Evolutionary conservation across 1,140 invertebrate species (phyloP).

Genomic region (Drosophila ficusphila): DNA sequence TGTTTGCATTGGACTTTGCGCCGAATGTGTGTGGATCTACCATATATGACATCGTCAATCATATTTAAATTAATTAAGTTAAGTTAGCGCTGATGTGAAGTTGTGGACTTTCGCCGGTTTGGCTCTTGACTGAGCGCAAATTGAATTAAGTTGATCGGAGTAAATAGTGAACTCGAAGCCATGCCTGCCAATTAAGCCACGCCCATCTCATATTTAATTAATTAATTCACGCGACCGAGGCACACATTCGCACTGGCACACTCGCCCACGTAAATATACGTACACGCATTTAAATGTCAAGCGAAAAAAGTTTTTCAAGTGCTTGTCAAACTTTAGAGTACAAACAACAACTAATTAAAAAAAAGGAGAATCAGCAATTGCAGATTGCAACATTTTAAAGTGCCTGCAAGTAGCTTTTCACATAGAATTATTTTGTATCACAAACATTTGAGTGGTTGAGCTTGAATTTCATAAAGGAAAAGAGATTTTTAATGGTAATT

Average conservation of each 20-base stretch:
- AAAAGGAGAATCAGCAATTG: conserved; percentile 18
- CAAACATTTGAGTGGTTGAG: conserved; percentile 7
- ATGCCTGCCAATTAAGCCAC: conserved; percentile 15
- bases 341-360: conserved; percentile 59
- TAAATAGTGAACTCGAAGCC: conserved; percentile 28
- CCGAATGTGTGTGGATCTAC: neutral
- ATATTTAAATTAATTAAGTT: conserved; percentile 69
- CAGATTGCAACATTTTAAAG: conserved; percentile 46
- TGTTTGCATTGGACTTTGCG: neutral
- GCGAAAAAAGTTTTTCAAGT: conserved; percentile 54
- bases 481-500: no score
- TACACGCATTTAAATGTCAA: conserved; percentile 51
- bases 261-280: conserved; percentile 2
- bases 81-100: conserved; percentile 35
- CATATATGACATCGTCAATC: conserved; percentile 51
- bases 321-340: conserved; percentile 56
- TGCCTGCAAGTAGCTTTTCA: conserved; percentile 30
- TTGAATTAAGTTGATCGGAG: conserved; percentile 51
- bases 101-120: conserved; percentile 26
- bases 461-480: neutral
- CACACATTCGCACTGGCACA: conserved; percentile 1
- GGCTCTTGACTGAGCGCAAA: conserved; percentile 27
- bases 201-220: conserved; percentile 52
- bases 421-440: conserved; percentile 37
- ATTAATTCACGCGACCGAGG: conserved; percentile 43